Evolutionary conservation across 92 coral and sea anemone genomes (phyloP), one percentile per base, ranked within the genome.

Genomic region (Epizoanthus ramosus): DNA sequence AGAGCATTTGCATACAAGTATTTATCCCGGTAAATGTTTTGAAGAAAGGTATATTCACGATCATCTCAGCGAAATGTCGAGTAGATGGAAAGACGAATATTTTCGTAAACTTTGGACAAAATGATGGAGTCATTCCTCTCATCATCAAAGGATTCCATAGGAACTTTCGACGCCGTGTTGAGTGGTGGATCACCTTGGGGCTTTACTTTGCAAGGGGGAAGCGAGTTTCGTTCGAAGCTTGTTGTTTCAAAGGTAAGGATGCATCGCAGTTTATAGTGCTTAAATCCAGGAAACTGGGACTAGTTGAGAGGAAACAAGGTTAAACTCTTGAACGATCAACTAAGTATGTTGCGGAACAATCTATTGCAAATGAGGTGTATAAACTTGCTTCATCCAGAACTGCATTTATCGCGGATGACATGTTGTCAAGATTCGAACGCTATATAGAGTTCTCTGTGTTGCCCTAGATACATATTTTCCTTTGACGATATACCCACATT

Each of bases 131-230:
- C 86, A 13, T 79, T 82, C 57, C 84, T 56, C 50, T 69, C 87
- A 66, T 74, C 84, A 80, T 68, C 65, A 41, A 87, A 65, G 52
- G 60, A 74, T 77, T 73, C 73, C 39, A 89, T 72, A 64, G 88
- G 85, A 43, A 86, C 80, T 16, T 93, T 94, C 90, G 94, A 90
- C 59, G 98, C 94, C 22, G 86, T 85, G 22, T 91, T 96, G 37
- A 58, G 82, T 63, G 99, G 99, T 68, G 99, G 99, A 58, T 92
- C 97, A 63, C 99, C 99, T 79, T 96, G 99, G 99, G 99, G 99
- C 39, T 96, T 96, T 83, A 96, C 97, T 73, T 91, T 96, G 67
- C 95, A 91, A 56, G 97, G 97, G 63, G 97, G 97, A 83, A 87
- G 95, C 75, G 97, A 93, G 84, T 93, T 93, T 83, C 87, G 88